Evolutionary conservation across 2,113 vertebrate species (phyloP), one percentile per base, ranked within the genome.

Genomic region (Anseranas semipalmata): DNA sequence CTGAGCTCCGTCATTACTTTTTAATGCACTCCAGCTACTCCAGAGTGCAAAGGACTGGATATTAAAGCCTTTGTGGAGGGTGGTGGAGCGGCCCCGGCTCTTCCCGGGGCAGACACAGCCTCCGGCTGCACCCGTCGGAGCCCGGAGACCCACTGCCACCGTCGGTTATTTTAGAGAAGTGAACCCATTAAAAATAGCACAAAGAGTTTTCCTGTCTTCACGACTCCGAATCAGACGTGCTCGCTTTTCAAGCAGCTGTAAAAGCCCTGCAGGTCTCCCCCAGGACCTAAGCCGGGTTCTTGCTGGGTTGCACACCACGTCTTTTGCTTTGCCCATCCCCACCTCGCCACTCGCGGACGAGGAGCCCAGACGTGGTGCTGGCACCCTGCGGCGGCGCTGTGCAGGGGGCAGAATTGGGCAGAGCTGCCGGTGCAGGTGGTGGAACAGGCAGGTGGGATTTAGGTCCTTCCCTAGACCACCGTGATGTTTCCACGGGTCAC

Each of bases 221-320:
- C 4, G 0, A 66, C 50, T 43, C 43, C 52, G 15, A 13, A 4
- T 20, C 46, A 48, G 43, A 35, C 10, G 30, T 2, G 1, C 27
- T 78, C 2, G 3, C 43, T 16, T 50, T 48, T 48, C 50, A 58
- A 13, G 25, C 43, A 2, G 5, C 63, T 71, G 7, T 45, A 27
- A 39, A 68, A 79, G 37, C 46, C 17, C 27, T 55, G 46, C 28
- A 46, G 7, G 3, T 60, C 39, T 45, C 33, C 56, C 73, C n/a
- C 2, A 0, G 22, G 30, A 21, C 30, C 6, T 0, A 0, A 65
- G 30, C 46, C 43, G 72, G 25, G 9, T 68, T 79, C 41, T 41
- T 62, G 19, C 39, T 18, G 52, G 24, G 6, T 15, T 45, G 27
- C 39, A 35, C 17, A n/a, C 11, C 2, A 0, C n/a, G 1, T 43